Base-by-base conservation (phyloP, 2,888 invertebrate species). In the Eupithecia dodoneata region DNA sequence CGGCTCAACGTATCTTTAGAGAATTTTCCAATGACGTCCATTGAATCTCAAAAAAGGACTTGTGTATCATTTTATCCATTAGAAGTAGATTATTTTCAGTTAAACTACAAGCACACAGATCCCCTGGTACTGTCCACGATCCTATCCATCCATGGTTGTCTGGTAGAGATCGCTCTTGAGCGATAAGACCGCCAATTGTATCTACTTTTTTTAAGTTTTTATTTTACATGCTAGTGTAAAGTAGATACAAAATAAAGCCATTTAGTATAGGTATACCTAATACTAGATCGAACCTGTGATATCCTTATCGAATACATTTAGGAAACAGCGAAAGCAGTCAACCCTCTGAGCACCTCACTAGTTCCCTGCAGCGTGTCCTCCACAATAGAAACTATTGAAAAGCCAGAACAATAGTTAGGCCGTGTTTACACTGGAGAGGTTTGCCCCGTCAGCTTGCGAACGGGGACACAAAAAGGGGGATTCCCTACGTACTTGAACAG, bases 381-480 rank as follows among this genome's bases (percentile, higher is more conserved):
- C 79, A 90, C 88, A 89, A 89, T 87, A 81, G 90, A 81, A 81
- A 85, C 86, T 87, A 91, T 92, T 90, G 90, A 91, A 90, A 90
- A 81, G 82, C 83, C 84, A 80, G 87, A 88, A 93, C 92, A 92
- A 92, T 91, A 88, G 90, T 87, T 86, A 86, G 86, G 86, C 85
- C 78, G 82, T 87, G 92, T 91, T 88, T 90, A 89, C 89, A 90
- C 87, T 82, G 80, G 80, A 83, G 89, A 85, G 87, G 83, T 83
- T 78, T 76, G 80, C 80, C 80, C 74, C 86, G 85, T 81, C 82
- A 82, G 81, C 82, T 83, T 82, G 82, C 78, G 41, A 80, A 77
- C 76, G 78, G 30, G 79, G 80, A 76, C 73, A 78, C 79, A 79
- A 76, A 70, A 78, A 79, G 79, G 79, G 77, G 74, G 72, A 80